Evolutionary conservation across 2,113 vertebrate genomes (phyloP).

Genomic region (Pangasianodon gigas): DNA sequence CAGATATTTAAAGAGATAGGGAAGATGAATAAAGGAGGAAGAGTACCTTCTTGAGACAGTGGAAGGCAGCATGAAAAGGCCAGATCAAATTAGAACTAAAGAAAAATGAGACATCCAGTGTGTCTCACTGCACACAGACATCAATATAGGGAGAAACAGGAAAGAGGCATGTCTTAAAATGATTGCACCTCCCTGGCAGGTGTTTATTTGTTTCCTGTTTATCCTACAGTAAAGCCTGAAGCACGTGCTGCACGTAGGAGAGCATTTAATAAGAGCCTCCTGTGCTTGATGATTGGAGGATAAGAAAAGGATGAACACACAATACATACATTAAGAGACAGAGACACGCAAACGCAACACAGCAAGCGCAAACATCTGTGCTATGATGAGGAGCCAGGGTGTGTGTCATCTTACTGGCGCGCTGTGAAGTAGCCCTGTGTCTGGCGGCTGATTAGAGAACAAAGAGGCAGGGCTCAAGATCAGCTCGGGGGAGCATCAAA

Average conservation of each 20-base stretch:
- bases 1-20: background rate
- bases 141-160: slow-evolving; percentile 3
- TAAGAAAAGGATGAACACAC: slow-evolving; percentile 42
- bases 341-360: slow-evolving; percentile 23
- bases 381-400: slow-evolving; percentile 46
- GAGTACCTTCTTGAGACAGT: background rate
- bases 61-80: slow-evolving; percentile 12
- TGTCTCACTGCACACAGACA: background rate
- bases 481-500: slow-evolving; percentile 50
- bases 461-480: slow-evolving; percentile 48
- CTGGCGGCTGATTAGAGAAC: slow-evolving; percentile 54
- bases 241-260: slow-evolving; percentile 18
- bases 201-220: slow-evolving; percentile 46
- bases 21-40: background rate
- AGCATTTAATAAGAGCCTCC: slow-evolving; percentile 11
- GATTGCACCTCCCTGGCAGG: slow-evolving; percentile 30
- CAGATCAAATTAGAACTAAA: slow-evolving; percentile 5
- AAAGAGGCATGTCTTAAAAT: slow-evolving; percentile 5
- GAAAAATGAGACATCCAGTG: slow-evolving; percentile 1
- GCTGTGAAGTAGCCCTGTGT: slow-evolving; percentile 47
- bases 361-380: slow-evolving; percentile 41
- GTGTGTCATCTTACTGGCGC: slow-evolving; percentile 46
- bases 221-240: slow-evolving; percentile 34
- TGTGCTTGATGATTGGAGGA: slow-evolving; percentile 15
- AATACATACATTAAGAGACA: slow-evolving; percentile 17